Evolutionary conservation across 2,113 vertebrate genomes (phyloP), one percentile per base, ranked within the genome.

Genomic region (Plotosus lineatus): DNA sequence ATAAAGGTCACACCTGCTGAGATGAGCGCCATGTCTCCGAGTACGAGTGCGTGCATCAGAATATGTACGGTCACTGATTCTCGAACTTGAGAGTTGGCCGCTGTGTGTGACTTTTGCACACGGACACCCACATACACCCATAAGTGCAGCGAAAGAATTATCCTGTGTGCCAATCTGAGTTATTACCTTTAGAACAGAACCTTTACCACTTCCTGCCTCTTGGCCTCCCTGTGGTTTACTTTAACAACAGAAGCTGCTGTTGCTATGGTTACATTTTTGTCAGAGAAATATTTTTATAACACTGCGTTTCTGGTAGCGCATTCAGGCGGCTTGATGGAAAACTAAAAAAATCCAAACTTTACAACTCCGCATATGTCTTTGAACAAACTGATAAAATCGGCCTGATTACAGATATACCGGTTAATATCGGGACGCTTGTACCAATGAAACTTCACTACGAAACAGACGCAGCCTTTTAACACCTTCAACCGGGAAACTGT

Each of bases 1-100:
- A 60, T 73, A 73, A 77, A 77, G 65, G 81, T 72, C 65, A 77
- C 19, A 28, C 23, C 38, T 33, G 51, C 33, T n/a, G 26, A 50
- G 50, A 17, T 60, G 31, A 36, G 50, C 46, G 21, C 53, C 61
- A 5, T 78, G 75, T 46, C 40, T 56, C 21, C n/a, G 23, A 65
- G 44, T 46, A 42, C 72, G 31, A 75, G 79, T 48, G 31, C 40
- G 17, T 63, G 21, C 48, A 53, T 42, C 17, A 42, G 33, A 53
- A 2, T 53, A 15, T 69, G 44, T 68, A 55, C 19, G 38, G 7
- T 77, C 53, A 40, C 53, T 75, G 40, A 44, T 46, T 69, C 12
- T 69, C 28, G 5, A 15, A 14, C 38, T n/a, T 12, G 21, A n/a
- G 36, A 38, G 44, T 8, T 17, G 3, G 31, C 6, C 38, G 19